phyloP scores from a whole-genome alignment of 2,797 vertebrate species.

The Hydrolagus colliei region DNA sequence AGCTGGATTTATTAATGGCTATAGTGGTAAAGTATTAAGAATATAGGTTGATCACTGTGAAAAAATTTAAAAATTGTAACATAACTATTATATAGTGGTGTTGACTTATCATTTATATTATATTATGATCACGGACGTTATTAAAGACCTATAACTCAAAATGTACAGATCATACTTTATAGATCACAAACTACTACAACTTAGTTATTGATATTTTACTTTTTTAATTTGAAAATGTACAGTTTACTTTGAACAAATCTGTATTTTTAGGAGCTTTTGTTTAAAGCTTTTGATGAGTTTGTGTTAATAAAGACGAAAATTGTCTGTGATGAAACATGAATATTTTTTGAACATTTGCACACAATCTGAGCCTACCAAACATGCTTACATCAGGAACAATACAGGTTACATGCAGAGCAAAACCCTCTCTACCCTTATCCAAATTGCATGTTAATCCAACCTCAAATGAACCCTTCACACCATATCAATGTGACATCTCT shows the following conservation, averaged over 20 bases:
- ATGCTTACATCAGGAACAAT: background rate
- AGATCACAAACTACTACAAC: background rate
- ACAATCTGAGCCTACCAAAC: background rate
- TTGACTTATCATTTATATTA: no score
- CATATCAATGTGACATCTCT: background rate
- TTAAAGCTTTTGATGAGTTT: background rate
- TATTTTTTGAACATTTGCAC: background rate
- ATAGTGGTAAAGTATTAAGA: background rate
- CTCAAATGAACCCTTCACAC: background rate
- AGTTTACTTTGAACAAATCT: background rate
- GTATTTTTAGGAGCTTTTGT: background rate
- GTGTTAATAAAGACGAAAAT: background rate
- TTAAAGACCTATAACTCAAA: no score
- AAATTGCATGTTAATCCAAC: background rate
- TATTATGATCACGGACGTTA: no score
- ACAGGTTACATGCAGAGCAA: background rate
- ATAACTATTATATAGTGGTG: no score
- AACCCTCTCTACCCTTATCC: background rate
- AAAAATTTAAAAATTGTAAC: background rate
- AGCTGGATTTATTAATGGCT: background rate
- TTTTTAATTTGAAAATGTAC: background rate
- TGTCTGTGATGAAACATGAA: background rate
- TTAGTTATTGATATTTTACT: background rate
- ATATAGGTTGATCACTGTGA: background rate
- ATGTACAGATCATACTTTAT: no score